These are phyloP conservation scores for Eurytoma californica DNA, from an alignment of 2,888 invertebrate species.

Conservation along the genomic window DNA sequence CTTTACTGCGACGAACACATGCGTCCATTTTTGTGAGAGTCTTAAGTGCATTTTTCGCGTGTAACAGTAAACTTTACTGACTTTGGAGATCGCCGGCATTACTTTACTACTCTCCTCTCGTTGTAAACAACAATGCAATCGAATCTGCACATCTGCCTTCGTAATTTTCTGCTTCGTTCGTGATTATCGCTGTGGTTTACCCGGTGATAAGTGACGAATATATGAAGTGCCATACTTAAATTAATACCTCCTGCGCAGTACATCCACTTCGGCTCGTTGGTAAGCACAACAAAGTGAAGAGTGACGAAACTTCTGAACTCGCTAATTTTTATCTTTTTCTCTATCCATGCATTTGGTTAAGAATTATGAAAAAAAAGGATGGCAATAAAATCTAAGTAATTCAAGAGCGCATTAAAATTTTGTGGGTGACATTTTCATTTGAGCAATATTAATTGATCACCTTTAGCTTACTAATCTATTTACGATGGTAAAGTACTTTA, in stretches of 20 bases:
- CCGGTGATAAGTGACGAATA: conserved; percentile 53
- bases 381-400: too few relatives aligned
- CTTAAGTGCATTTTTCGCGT: conserved; percentile 61
- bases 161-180: too few relatives aligned
- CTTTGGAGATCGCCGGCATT: background rate
- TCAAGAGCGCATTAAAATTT: too few relatives aligned
- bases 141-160: background rate
- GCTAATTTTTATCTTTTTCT: conserved; percentile 1
- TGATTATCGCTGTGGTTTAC: background rate
- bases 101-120: background rate
- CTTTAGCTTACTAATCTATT: background rate
- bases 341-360: conserved; percentile 41
- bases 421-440: background rate
- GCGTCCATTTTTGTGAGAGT: conserved; percentile 73
- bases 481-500: background rate
- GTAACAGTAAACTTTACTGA: conserved; percentile 9
- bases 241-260: conserved; percentile 22
- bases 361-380: conserved; percentile 3
- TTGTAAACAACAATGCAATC: background rate
- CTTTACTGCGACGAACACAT: conserved; percentile 58
- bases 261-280: conserved; percentile 7
- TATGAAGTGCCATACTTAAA: conserved; percentile 73
- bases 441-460: background rate
- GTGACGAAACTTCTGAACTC: background rate
- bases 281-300: conserved; percentile 17